Base-by-base conservation (phyloP, 2,888 invertebrate genomes). In the Pollenia angustigena region DNA sequence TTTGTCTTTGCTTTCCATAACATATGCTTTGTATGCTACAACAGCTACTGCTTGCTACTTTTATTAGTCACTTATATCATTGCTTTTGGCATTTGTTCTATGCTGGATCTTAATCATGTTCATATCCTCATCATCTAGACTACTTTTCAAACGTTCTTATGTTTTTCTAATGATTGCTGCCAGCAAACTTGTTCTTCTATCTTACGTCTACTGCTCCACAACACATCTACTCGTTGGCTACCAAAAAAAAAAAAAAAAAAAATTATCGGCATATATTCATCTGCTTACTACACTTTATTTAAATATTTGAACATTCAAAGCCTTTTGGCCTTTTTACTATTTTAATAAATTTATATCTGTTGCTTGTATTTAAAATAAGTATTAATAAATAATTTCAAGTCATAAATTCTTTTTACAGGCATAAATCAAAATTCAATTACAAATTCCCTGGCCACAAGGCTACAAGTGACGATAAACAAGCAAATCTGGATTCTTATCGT, bases 401-500 rank as follows among this genome's bases (percentile, higher is more conserved):
- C 81, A 85, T 87, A 87, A 85, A 85, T 60, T 66, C 76, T 76
- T 74, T 69, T 12, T 9, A 23, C 3, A 62, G 40, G 14, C 68
- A 86, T 88, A 79, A 88, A 86, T 88, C 84, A 85, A 68, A 84
- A 76, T 79, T 83, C 84, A 84, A 87, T 84, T 84, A 81, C 52
- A 54, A 52, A 52, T 54, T 54, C 58, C n/a, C n/a, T 48, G 56
- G n/a, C 23, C 52, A 50, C 44, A 52, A 54, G 52, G 18, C 18
- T 8, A 14, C 4, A 74, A 2, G 10, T n/a, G 12, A 12, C 3
- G 12, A 6, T n/a, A 23, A 42, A 50, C 18, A n/a, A 32, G 44
- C 62, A 44, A 16, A 8, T 4, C 3, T 66, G 60, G 18, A 32
- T 58, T n/a, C 14, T 60, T 58, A 74, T 66, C 58, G 16, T 12